A percentile compares a stretch with the other conserved stretches of the same genome.
Evolutionary conservation across 2,797 vertebrate genomes (phyloP).

Genomic region (Aphelocoma californica): DNA sequence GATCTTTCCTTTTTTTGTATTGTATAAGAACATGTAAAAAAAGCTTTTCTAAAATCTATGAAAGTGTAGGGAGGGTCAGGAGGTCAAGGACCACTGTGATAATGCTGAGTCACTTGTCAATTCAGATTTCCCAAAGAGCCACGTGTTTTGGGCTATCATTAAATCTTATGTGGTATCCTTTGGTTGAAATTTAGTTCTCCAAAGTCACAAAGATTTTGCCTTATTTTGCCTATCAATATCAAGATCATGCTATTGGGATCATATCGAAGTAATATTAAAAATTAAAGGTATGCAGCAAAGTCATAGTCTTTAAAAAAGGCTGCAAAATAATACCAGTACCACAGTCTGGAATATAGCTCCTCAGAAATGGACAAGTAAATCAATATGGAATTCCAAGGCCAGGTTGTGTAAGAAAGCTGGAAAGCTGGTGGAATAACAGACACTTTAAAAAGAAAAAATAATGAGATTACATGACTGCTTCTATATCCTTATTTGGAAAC

Average conservation of each 20-base stretch:
- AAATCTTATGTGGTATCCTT: neutral
- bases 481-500: neutral
- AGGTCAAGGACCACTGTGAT: neutral
- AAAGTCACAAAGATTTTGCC: neutral
- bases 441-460: neutral
- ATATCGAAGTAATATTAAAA: neutral
- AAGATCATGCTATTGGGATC: neutral
- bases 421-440: neutral
- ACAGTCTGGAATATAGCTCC: neutral
- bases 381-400: neutral
- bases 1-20: neutral
- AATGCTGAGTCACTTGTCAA: neutral
- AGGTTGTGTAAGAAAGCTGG: neutral
- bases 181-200: neutral
- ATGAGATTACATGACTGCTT: neutral
- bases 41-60: neutral
- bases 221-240: neutral
- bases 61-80: neutral
- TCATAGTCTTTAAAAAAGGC: neutral
- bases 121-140: neutral
- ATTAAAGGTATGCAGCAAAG: neutral
- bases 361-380: neutral
- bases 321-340: neutral
- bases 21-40: neutral
- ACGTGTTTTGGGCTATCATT: neutral